Evolutionary conservation across 2,113 vertebrate genomes (phyloP), one percentile per base, ranked within the genome.

Genomic region (Semnornis frantzii): DNA sequence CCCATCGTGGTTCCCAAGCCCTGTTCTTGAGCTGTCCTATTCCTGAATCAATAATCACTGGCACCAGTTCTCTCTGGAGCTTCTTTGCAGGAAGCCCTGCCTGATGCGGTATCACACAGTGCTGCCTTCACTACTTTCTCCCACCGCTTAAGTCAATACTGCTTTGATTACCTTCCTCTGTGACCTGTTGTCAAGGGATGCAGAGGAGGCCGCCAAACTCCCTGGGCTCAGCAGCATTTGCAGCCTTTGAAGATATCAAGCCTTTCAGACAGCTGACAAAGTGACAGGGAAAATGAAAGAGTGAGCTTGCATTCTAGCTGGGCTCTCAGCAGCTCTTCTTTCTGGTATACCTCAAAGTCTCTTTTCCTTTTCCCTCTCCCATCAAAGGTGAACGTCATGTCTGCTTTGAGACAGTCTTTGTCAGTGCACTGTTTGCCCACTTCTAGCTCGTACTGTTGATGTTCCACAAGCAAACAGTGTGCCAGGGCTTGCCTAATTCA

Each of bases 11-110:
- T 30, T 77, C 39, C 58, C 39, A 64, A 69, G 18, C 39, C 37
- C 31, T 75, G 82, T 57, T 81, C 84, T 96, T 92, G 82, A 83
- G 60, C 57, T 58, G 84, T 20, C 72, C 84, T 85, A 25, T 55
- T 19, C 37, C 55, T 71, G 44, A 77, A 93, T 92, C 93, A 72
- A 89, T 96, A 91, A 72, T 25, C 78, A 44, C 84, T 68, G 72
- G 72, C 65, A 90, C 57, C 69, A 16, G 54, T 21, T 71, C 3
- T 0, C 60, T 63, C 75, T 7, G 6, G 66, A 68, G 44, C 37
- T 76, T 57, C 48, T 89, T 69, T 78, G 54, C 33, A 69, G 27
- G 80, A 79, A 48, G 72, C 34, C 55, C 19, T 59, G 21, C 31
- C 44, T 64, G 65, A 31, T 73, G 48, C 72, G 60, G 46, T 25